Base-by-base conservation (phyloP, 2,113 vertebrate species). In the Castor canadensis region DNA sequence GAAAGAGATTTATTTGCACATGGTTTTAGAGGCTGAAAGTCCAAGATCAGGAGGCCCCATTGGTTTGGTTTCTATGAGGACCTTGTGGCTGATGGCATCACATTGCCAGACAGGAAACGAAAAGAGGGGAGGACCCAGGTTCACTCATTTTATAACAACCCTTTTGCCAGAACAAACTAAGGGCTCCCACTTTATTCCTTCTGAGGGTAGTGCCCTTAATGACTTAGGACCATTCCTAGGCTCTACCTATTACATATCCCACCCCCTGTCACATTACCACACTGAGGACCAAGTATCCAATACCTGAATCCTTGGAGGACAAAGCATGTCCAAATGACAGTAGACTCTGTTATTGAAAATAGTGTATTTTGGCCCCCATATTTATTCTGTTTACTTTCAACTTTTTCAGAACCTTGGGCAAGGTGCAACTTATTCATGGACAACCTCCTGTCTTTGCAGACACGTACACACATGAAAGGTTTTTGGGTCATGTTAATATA, bases 301-400 rank as follows among this genome's bases (percentile, higher is more conserved):
- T 20, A 54, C 35, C 54, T 12, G 43, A 24, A 54, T 56, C 49
- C 35, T 56, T 54, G 35, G 35, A 79, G 35, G 20, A 56, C 35
- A 22, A 56, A 26, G 76, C 22, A 26, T 11, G 56, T 38, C 35
- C 20, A 79, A 49, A 79, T 47, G 9, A 79, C 24, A 56, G 52
- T 11, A 45, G 20, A 15, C 1, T 20, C 45, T 45, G 11, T 64
- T 24, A n/a, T 62, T 93, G 76, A 81, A 93, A 95, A 75, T 40
- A 67, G 43, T 40, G 40, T 32, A 54, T 56, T 56, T 56, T 56
- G 54, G 54, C 9, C 60, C 40, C 52, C 32, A 66, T 73, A 54
- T 89, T 85, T 92, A 73, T 13, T 64, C 20, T 66, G 47, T 58
- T 92, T 93, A 87, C 35, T 72, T 64, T 80, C 64, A 73, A n/a